Evolutionary conservation across 2,113 vertebrate genomes (phyloP).

Genomic region (Odontophorus gujanensis): DNA sequence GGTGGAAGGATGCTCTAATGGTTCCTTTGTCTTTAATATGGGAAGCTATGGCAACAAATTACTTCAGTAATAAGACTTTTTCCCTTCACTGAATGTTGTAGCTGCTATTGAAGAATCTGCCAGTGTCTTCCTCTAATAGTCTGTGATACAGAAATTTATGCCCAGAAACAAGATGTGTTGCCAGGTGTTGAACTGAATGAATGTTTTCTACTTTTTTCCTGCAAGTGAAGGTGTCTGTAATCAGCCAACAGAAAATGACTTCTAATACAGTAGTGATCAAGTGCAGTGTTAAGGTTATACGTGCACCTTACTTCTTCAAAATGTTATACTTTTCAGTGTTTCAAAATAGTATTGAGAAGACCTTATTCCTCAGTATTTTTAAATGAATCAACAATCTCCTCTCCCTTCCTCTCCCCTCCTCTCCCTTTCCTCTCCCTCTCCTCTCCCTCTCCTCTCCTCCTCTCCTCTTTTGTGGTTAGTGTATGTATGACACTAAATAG

Average conservation of each 20-base stretch:
- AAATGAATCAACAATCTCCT: not conserved
- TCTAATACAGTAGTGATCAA: not conserved
- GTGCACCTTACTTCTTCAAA: not conserved
- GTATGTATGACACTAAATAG: not conserved
- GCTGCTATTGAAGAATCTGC: not conserved
- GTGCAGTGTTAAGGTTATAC: not conserved
- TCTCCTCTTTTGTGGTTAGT: not conserved
- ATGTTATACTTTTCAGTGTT: not conserved
- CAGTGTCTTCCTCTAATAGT: not conserved
- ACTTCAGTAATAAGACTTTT: not conserved
- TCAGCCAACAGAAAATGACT: not conserved
- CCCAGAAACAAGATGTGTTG: not conserved
- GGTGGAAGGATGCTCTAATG: conserved; percentile 19
- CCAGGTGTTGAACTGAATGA: not conserved
- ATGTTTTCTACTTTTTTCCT: not conserved
- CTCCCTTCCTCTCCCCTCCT: not conserved
- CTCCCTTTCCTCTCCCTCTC: no score
- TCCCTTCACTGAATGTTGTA: not conserved
- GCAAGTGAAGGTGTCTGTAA: not conserved
- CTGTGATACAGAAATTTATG: not conserved
- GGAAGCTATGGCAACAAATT: conserved; percentile 50
- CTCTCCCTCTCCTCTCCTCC: no score
- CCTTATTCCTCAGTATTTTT: not conserved
- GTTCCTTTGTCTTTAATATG: conserved; percentile 1
- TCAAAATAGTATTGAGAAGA: not conserved